phyloP scores from a whole-genome alignment of 2,797 vertebrate species.

The Ataeniobius toweri region DNA sequence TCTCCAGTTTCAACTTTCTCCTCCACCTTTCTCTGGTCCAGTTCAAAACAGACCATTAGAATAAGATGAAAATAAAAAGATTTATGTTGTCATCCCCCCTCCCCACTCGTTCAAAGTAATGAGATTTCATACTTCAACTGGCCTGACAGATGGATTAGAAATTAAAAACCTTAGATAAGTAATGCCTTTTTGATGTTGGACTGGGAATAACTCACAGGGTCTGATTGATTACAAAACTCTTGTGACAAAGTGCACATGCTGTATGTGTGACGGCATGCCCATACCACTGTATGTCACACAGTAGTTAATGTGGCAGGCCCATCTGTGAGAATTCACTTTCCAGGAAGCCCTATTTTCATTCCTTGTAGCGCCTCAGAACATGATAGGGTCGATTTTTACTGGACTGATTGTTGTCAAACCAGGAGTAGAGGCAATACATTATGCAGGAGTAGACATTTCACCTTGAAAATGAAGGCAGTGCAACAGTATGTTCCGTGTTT shows the following conservation, averaged over 20 bases:
- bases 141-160: conserved; percentile 83
- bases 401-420: conserved; percentile 63
- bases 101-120: conserved; percentile 84
- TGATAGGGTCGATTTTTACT: conserved; percentile 58
- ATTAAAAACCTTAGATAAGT: conserved; percentile 85
- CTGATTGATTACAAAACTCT: conserved; percentile 83
- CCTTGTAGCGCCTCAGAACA: conserved; percentile 63
- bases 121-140: conserved; percentile 83
- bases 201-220: conserved; percentile 73
- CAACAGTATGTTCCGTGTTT: conserved; percentile 25
- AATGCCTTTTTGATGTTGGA: conserved; percentile 85
- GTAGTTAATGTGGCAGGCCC: conserved; percentile 52
- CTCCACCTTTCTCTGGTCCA: conserved; percentile 40
- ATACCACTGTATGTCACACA: conserved; percentile 57
- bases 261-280: conserved; percentile 64
- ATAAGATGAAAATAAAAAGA: conserved; percentile 79
- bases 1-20: conserved; percentile 43
- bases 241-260: conserved; percentile 67
- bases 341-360: conserved; percentile 65
- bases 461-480: conserved; percentile 41
- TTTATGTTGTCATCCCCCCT: conserved; percentile 78
- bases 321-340: conserved; percentile 43
- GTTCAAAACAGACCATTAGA: conserved; percentile 71
- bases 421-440: conserved; percentile 55
- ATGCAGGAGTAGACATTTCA: conserved; percentile 61